Conservation (phyloP, 2,888 invertebrate genomes). For the Calliphora vomitoria region DNA sequence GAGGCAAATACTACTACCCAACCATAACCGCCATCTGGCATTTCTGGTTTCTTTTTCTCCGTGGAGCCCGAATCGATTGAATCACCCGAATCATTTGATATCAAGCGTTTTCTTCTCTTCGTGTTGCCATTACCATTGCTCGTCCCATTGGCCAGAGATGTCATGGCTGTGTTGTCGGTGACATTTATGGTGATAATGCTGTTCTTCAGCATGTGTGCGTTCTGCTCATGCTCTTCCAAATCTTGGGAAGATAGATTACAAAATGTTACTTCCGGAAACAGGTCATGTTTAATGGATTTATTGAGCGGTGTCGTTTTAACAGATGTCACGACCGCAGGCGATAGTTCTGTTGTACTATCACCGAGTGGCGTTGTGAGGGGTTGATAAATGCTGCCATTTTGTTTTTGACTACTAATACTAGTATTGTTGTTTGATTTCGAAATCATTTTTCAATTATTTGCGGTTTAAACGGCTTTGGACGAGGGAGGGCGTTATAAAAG, state of each 20-base stretch:
- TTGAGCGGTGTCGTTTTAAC: conserved; percentile 79
- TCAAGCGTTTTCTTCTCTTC: conserved; percentile 81
- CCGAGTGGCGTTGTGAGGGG: conserved; percentile 62
- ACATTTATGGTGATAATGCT: conserved; percentile 79
- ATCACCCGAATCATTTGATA: conserved; percentile 83
- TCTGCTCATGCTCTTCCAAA: conserved; percentile 74
- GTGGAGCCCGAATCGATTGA: conserved; percentile 83
- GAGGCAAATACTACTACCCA: conserved; percentile 92
- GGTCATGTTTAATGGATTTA: conserved; percentile 81
- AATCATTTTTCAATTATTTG: conserved; percentile 64
- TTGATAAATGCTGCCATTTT: conserved; percentile 78
- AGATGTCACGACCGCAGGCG: conserved; percentile 69
- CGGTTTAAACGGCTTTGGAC: conserved; percentile 1
- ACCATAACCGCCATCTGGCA: conserved; percentile 84
- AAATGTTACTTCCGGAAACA: conserved; percentile 84
- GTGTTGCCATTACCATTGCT: conserved; percentile 69
- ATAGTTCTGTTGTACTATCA: conserved; percentile 38
- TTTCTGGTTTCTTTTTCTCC: conserved; percentile 83
- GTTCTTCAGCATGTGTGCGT: conserved; percentile 75
- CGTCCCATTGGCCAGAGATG: conserved; percentile 62
- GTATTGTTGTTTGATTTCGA: conserved; percentile 58
- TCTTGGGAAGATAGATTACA: conserved; percentile 82
- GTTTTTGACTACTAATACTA: conserved; percentile 61
- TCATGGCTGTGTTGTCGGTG: conserved; percentile 65
- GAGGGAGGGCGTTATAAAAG: conserved; percentile 28